Base-by-base conservation (phyloP, 2,113 vertebrate species). In the Mirounga angustirostris region DNA sequence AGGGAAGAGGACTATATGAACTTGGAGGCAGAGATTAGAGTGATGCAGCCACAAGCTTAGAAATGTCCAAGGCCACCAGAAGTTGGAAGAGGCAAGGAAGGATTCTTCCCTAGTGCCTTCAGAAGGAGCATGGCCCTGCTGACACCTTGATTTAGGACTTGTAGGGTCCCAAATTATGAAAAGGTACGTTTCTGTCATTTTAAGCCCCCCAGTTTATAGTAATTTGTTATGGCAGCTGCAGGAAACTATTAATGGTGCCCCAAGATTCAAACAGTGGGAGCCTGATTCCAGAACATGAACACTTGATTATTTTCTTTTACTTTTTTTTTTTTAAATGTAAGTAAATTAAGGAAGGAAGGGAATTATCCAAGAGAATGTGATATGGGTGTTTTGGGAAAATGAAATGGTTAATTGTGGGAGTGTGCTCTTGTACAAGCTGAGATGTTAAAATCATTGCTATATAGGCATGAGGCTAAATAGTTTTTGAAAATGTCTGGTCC, bases 261-360 rank as follows among this genome's bases (percentile, higher is more conserved):
- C 36, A 19, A 22, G 69, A 54, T 59, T 78, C 81, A 92, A n/a
- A 43, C 3, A 3, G 10, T 69, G 43, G 18, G 30, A 40, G 43
- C 22, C 24, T 26, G 19, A 91, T 50, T 63, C 61, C 14, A 80
- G 94, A 79, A 21, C 5, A 18, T 54, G 52, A 73, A 50, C 6
- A 36, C 26, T 78, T 76, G 24, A 46, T 84, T 30, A 28, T 59
- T 86, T 80, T 78, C 22, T 71, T 93, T 79, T 83, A n/a, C 40
- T 67, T 65, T 76, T 94, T 94, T 73, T 81, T 94, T 94, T 83
- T 33, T 26, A 91, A 86, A 79, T 82, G 24, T 33, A 73, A 93
- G 33, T 87, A 43, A 87, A 58, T 76, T 94, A 5, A 3, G 8
- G 30, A 91, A 21, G 88, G 28, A 79, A 89, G 63, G 13, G 69